A percentile compares a stretch with the other conserved stretches of the same genome.
These are phyloP conservation scores for Atopsyche davidsoni DNA, from an alignment of 1,140 invertebrate species.

Conservation along the genomic window DNA sequence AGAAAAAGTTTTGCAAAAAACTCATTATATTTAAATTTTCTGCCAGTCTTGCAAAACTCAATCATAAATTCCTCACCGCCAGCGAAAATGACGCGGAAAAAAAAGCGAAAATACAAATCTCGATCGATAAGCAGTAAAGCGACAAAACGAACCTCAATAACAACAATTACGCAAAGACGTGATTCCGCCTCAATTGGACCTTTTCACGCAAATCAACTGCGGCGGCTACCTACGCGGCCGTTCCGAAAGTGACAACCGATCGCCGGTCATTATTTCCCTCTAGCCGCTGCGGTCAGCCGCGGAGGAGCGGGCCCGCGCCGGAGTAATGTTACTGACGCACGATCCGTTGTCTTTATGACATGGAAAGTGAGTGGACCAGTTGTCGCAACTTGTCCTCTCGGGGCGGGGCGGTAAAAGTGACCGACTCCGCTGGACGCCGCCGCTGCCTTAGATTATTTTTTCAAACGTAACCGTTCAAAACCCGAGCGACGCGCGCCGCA, in stretches of 20 bases:
- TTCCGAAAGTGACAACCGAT: conserved; percentile 27
- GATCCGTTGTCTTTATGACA: conserved; percentile 28
- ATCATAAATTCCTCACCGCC: no score
- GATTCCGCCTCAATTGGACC: no score
- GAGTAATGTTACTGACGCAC: conserved; percentile 17
- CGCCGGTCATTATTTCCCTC: conserved; percentile 18
- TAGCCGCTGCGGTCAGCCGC: neutral
- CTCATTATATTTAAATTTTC: no score
- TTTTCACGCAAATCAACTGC: no score
- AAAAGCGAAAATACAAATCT: no score
- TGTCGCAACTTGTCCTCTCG: conserved; percentile 23
- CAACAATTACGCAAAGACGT: no score
- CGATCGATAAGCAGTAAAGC: no score
- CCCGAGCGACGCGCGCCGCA: neutral
- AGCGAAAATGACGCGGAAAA: no score
- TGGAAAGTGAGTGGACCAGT: conserved; percentile 31
- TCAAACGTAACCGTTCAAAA: conserved; percentile 4
- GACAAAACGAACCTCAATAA: no score
- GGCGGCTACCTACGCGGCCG: conserved; percentile 9
- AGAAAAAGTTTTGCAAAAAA: no score
- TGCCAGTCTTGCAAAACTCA: no score
- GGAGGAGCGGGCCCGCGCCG: no score
- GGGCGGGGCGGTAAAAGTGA: conserved; percentile 25
- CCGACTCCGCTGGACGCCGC: conserved; percentile 1
- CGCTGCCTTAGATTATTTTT: neutral